Evolutionary conservation across 30 jellyfish, hydroid and myxozoan species (phyloP).

Genomic region (Chironex yamaguchii): DNA sequence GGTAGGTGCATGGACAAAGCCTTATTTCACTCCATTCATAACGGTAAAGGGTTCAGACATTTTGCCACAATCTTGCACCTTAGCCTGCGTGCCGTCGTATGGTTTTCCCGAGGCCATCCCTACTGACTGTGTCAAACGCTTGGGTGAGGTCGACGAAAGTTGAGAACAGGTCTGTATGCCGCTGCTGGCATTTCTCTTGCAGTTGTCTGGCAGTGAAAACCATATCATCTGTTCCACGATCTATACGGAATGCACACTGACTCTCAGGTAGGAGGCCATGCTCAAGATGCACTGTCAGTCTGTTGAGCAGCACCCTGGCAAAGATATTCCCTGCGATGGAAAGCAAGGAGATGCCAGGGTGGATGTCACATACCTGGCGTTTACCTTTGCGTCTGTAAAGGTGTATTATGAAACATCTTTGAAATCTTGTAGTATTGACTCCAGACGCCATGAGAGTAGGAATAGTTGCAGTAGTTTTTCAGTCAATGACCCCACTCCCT

Average conservation of each 20-base stretch:
- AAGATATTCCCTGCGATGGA: neutral
- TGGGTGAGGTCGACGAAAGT: neutral
- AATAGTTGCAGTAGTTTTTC: too few species aligned
- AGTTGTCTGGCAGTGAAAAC: neutral
- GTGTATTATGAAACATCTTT: neutral
- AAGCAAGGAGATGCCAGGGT: slow-evolving; percentile 3
- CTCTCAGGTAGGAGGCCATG: neutral
- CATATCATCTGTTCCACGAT: neutral
- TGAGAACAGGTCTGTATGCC: neutral
- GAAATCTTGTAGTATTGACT: neutral
- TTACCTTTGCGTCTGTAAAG: neutral
- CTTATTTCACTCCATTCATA: too few species aligned
- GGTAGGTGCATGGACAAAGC: too few species aligned
- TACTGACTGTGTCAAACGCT: too few species aligned
- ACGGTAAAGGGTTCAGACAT: too few species aligned
- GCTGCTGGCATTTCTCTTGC: neutral
- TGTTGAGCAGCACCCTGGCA: neutral
- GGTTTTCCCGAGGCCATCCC: too few species aligned
- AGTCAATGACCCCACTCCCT: too few species aligned
- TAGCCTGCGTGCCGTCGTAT: too few species aligned
- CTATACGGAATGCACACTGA: neutral
- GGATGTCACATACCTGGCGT: neutral
- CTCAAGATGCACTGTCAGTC: neutral
- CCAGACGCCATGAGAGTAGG: neutral
- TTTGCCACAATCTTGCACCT: too few species aligned